Base-by-base conservation (phyloP, 2,797 vertebrate species). In the Microhierax caerulescens region DNA sequence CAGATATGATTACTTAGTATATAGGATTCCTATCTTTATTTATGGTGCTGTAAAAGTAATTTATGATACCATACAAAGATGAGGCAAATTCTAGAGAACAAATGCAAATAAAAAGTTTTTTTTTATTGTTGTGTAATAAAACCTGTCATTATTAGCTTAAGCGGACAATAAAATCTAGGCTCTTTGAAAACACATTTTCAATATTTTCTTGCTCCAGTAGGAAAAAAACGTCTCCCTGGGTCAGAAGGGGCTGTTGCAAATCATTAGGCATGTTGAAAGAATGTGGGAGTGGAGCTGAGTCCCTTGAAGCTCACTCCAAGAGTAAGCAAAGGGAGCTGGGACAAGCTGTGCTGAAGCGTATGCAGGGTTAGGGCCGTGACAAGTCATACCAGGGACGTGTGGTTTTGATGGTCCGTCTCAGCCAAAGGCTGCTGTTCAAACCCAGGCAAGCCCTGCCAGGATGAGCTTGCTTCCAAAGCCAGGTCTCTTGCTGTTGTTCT, bases 211-310 rank as follows among this genome's bases (percentile, higher is more conserved):
- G 3, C 10, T 63, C 4, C 11, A 13, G 19, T 45, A 60, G 27
- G 10, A 59, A 70, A 47, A 67, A 48, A 3, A 9, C 0, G 0
- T 8, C 13, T 45, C 21, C 11, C 22, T 69, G 12, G 13, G 14
- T 60, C 30, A 73, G 53, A 81, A 69, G 28, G 22, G 45, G 23
- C 7, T 37, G 10, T 47, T 80, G 60, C 24, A 85, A 88, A 61
- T 10, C 9, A 69, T 59, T 34, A 30, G 43, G 37, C 15, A 4
- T 68, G 75, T 90, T 54, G n/a, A 74, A 86, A 93, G 41, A 85
- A 53, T 2, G 3, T 5, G 15, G 47, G 37, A 81, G 56, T 28
- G 12, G 28, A 53, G 8, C 53, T 18, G 5, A 32, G 8, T 30
- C 34, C 78, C 18, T 25, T 86, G 51, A 61, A 84, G 57, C 32